Evolutionary conservation across 1,140 invertebrate genomes (phyloP).

Genomic region (Drosophila quadrilineata): DNA sequence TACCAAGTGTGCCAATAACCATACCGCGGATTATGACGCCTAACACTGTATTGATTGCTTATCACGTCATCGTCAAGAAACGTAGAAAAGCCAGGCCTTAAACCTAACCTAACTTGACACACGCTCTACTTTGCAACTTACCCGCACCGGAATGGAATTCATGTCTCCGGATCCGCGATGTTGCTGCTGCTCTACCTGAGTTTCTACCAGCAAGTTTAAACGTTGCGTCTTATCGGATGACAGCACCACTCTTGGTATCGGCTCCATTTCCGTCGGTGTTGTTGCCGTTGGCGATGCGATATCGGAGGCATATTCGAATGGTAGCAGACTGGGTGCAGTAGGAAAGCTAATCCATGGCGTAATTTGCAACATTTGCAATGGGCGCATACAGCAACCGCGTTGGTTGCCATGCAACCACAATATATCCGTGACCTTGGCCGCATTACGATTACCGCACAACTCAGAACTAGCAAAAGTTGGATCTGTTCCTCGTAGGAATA

Average conservation of each 20-base stretch:
- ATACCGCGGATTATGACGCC: too few species aligned
- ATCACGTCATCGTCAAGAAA: too few species aligned
- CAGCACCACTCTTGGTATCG: slow-evolving; percentile 33
- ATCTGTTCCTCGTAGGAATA: slow-evolving; percentile 31
- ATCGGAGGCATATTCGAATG: slow-evolving; percentile 55
- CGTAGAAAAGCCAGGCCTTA: background rate
- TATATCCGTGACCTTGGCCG: slow-evolving; percentile 83
- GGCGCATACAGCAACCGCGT: slow-evolving; percentile 82
- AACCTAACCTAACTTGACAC: background rate
- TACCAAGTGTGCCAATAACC: too few species aligned
- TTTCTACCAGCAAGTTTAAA: slow-evolving; percentile 57
- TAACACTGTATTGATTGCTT: too few species aligned
- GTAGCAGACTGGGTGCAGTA: slow-evolving; percentile 52
- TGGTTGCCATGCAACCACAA: slow-evolving; percentile 83
- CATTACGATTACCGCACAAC: slow-evolving; percentile 82
- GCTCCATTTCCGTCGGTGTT: slow-evolving; percentile 32
- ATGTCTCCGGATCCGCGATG: slow-evolving; percentile 9
- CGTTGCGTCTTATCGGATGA: slow-evolving; percentile 33
- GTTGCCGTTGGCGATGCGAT: slow-evolving; percentile 26
- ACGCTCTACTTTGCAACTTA: slow-evolving; percentile 25
- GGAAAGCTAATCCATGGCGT: slow-evolving; percentile 77
- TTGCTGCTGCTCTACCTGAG: slow-evolving; percentile 42
- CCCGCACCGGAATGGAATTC: slow-evolving; percentile 45
- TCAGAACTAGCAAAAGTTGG: slow-evolving; percentile 82
- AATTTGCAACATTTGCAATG: slow-evolving; percentile 79